These are phyloP conservation scores for Euproctis similis DNA, from an alignment of 2,888 invertebrate species.

Conservation along the genomic window DNA sequence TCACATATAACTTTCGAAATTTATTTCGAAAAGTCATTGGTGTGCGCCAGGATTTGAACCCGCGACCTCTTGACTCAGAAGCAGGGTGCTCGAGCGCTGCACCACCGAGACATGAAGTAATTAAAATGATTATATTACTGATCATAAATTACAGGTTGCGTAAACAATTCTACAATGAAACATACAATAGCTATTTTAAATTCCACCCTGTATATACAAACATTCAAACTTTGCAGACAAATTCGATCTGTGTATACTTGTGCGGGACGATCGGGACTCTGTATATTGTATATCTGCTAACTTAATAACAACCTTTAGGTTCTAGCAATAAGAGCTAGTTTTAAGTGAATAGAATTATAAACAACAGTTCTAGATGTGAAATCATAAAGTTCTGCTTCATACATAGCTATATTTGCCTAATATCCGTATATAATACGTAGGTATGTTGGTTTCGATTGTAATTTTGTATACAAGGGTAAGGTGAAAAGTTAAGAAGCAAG, in stretches of 20 bases:
- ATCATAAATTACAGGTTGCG: conserved; percentile 21
- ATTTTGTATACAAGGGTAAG: too few species aligned
- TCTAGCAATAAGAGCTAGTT: conserved; percentile 22
- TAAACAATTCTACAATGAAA: conserved; percentile 37
- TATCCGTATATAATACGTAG: conserved; percentile 10
- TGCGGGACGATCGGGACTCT: conserved; percentile 50
- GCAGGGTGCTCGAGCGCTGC: too few species aligned
- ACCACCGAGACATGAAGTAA: too few species aligned
- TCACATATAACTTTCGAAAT: too few species aligned
- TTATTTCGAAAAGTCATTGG: too few species aligned
- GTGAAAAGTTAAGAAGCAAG: too few species aligned
- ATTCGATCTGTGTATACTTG: conserved; percentile 69
- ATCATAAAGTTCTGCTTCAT: conserved; percentile 26
- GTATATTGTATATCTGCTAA: conserved; percentile 29
- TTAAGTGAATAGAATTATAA: conserved; percentile 10
- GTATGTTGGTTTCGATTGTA: too few species aligned
- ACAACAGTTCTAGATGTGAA: conserved; percentile 11
- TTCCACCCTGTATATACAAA: conserved; percentile 50
- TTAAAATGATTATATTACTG: too few species aligned
- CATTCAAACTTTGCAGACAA: conserved; percentile 75
- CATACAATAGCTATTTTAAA: conserved; percentile 46
- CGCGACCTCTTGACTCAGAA: too few species aligned
- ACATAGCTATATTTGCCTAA: conserved; percentile 12
- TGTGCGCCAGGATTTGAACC: too few species aligned
- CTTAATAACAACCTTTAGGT: conserved; percentile 30